Conservation (phyloP, 2,797 vertebrate species). For the Rallus crepitans region DNA sequence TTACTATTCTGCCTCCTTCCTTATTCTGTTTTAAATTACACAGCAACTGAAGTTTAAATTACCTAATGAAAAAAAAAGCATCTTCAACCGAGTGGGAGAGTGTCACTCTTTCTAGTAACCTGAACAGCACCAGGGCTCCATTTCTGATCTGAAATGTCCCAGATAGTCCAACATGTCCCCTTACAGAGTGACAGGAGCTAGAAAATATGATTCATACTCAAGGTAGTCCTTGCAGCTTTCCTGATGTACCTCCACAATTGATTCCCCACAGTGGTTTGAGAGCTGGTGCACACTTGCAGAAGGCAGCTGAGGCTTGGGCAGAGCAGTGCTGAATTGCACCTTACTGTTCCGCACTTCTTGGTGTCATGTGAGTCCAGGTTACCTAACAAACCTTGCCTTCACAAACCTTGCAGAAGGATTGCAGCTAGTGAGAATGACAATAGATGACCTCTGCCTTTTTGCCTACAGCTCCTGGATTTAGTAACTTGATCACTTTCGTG, state of each 20-base stretch:
- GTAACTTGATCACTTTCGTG: not conserved
- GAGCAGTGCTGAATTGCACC: not conserved
- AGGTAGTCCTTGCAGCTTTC: not conserved
- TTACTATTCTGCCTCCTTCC: not conserved
- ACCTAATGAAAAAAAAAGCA: not conserved
- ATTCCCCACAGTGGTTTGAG: not conserved
- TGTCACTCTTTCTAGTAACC: fast-evolving
- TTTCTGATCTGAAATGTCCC: not conserved
- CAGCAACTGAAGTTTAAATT: not conserved
- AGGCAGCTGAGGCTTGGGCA: not conserved
- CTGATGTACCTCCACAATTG: not conserved
- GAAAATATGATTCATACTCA: not conserved
- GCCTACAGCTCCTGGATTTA: not conserved
- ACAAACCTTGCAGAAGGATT: not conserved
- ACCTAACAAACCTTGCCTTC: not conserved
- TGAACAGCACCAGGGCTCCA: not conserved
- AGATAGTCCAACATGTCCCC: not conserved
- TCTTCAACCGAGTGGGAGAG: not conserved
- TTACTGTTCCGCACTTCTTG: fast-evolving
- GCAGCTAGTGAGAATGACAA: not conserved
- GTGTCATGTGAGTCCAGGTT: not conserved
- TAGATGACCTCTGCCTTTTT: not conserved
- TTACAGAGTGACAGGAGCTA: not conserved
- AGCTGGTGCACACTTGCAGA: not conserved
- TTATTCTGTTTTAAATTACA: not conserved